Base-by-base conservation (phyloP, 2,888 invertebrate genomes). In the Steinernema hermaphroditum region DNA sequence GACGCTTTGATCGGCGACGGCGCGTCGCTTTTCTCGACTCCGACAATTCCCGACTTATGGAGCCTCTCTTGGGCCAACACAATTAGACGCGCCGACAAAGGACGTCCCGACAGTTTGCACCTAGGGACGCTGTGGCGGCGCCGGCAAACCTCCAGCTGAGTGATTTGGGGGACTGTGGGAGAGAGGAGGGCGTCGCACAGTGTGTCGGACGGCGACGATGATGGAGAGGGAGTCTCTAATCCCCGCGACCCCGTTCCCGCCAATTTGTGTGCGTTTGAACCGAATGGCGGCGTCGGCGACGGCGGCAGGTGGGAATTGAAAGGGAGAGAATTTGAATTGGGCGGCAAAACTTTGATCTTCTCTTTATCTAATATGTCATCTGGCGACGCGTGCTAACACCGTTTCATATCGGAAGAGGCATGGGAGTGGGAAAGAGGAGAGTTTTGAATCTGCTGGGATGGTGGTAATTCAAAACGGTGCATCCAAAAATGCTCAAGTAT, bases 241-340 rank as follows among this genome's bases (percentile, higher is more conserved):
- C 54, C 54, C 54, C 54, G 12, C 49, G 37, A 37, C 37, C 37
- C 37, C 4, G 37, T 54, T 54, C 54, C 54, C 54, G 54, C 54
- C 54, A 54, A 54, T 24, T 54, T 49, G 49, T 49, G 49, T 49
- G 12, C 14, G 49, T n/a, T 9, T 19, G 49, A 6, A 49, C 6
- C 49, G 14, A 49, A 19, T 19, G 49, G 6, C 9, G 19, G 49
- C 9, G 14, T 6, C 9, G 19, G 6, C n/a, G 4, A n/a, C 16
- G 27, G 54, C 54, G 54, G 54, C 54, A 54, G 54, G 54, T 54
- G 54, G 54, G 54, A 54, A 54, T n/a, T 12, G 49, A 8, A 49
- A 49, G 19, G 12, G 49, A 24, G 37, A 4, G 37, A 54, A 54
- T 54, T 54, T 24, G 54, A 54, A 54, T 54, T 24, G 54, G 6